Conservation (phyloP, 2,797 vertebrate genomes). For the Macrochelys suwanniensis region DNA sequence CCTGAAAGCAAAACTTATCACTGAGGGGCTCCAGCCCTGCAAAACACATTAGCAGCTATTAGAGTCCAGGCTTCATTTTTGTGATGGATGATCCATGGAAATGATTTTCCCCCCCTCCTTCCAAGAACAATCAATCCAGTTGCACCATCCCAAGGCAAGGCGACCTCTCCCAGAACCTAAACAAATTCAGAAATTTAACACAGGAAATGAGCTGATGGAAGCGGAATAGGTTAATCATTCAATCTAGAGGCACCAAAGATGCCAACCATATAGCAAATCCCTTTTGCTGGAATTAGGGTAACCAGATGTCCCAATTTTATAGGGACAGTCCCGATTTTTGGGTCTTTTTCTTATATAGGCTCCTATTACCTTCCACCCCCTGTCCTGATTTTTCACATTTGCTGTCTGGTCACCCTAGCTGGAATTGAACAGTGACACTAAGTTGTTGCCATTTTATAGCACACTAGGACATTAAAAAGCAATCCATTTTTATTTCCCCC, state of each 20-base stretch:
- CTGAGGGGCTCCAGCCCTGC: neutral
- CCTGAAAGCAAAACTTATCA: neutral
- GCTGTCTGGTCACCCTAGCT: no score
- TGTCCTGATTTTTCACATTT: no score
- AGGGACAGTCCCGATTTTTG: no score
- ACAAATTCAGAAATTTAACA: neutral
- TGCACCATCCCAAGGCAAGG: neutral
- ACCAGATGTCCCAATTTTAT: no score
- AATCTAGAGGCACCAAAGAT: neutral
- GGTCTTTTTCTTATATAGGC: no score
- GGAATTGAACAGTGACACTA: neutral
- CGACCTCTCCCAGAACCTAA: neutral
- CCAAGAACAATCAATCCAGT: constrained; percentile 10
- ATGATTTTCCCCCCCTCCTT: neutral
- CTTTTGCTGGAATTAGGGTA: neutral
- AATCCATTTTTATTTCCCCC: constrained; percentile 19
- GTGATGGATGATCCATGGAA: constrained; percentile 28
- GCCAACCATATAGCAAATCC: neutral
- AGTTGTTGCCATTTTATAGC: neutral
- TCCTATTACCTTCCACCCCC: no score
- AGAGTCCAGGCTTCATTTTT: neutral
- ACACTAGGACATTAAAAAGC: neutral
- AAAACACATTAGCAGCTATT: constrained; percentile 12
- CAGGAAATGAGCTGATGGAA: neutral
- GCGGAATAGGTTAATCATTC: neutral